Conservation (phyloP, 2,797 vertebrate species). For the Antennarius maculatus region DNA sequence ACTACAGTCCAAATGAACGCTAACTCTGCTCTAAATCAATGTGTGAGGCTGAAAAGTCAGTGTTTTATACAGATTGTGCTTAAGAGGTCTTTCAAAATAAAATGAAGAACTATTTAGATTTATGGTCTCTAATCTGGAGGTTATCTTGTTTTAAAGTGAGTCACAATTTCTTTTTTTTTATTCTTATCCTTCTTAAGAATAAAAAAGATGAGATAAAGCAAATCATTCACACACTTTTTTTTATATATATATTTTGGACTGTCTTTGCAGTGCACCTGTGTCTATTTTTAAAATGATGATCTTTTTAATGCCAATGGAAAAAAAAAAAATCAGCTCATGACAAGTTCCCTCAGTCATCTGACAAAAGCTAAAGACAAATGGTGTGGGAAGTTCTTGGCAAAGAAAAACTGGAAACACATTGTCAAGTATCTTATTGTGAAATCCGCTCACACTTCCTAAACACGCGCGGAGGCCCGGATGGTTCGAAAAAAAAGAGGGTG, state of each 20-base stretch:
- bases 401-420: constrained; percentile 51
- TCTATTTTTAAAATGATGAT: constrained; percentile 44
- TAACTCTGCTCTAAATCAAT: no score
- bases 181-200: no score
- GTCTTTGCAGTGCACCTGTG: not conserved
- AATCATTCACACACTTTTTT: no score
- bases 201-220: no score
- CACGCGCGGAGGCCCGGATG: constrained; percentile 7
- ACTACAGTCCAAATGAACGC: no score
- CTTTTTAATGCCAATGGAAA: constrained; percentile 10
- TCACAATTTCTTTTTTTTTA: no score
- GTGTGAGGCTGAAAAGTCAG: no score
- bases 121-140: no score
- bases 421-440: constrained; percentile 59
- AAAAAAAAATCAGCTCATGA: constrained; percentile 12
- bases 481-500: not conserved
- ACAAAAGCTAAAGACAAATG: constrained; percentile 50
- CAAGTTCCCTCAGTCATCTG: constrained; percentile 34
- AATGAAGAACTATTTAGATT: not conserved
- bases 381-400: constrained; percentile 52
- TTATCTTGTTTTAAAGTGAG: no score
- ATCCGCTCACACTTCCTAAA: constrained; percentile 38
- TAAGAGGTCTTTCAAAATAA: constrained; percentile 2
- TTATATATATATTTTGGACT: no score
- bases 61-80: no score